Percentiles rank a stretch among this genome's conserved stretches.
Evolutionary conservation across 2,113 vertebrate species (phyloP).

Genomic region (Pavo muticus): DNA sequence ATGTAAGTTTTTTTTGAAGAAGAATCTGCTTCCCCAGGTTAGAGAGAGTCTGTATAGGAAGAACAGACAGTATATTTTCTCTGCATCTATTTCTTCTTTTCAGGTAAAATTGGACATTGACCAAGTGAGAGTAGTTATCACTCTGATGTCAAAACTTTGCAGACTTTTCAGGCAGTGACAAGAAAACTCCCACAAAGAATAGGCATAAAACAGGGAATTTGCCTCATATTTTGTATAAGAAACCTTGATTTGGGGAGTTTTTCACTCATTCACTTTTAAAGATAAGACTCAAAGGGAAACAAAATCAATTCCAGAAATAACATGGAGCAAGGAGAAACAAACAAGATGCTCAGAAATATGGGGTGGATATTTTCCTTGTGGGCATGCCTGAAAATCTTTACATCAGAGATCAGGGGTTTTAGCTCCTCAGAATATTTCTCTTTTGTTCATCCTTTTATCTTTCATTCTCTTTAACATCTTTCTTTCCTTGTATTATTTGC

Average conservation of each 20-base stretch:
- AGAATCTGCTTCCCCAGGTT: rapidly evolving
- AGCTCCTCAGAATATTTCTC: background rate
- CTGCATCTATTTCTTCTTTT: background rate
- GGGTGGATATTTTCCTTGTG: background rate
- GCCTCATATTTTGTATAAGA: background rate
- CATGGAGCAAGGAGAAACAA: background rate
- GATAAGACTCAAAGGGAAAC: background rate
- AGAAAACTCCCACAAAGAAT: background rate
- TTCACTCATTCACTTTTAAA: background rate
- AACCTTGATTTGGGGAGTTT: background rate
- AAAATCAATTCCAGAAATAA: background rate
- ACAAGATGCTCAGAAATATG: background rate
- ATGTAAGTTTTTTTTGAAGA: background rate
- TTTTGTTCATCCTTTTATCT: background rate
- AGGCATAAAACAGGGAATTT: background rate
- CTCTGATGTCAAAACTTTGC: background rate
- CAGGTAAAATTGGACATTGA: background rate
- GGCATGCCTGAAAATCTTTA: background rate
- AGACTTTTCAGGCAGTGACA: background rate
- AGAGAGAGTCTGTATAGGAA: background rate
- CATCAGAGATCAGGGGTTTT: background rate
- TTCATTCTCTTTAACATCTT: background rate
- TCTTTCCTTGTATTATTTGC: background rate
- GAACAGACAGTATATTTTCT: background rate
- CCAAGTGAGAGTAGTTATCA: background rate